phyloP scores from a whole-genome alignment of 1,140 invertebrate genomes.

The Drosophila rufa region DNA sequence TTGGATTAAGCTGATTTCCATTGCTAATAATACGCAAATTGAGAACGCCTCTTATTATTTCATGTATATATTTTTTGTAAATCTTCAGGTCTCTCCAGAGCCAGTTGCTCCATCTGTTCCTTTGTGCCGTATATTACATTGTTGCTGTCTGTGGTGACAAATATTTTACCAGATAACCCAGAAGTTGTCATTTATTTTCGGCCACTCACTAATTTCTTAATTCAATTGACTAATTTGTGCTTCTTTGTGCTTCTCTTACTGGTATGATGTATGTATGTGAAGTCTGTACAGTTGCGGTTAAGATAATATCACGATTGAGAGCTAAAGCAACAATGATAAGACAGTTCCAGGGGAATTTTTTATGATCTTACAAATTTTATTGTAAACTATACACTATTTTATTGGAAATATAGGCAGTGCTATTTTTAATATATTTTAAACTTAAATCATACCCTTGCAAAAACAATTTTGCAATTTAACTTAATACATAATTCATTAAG shows the following conservation, averaged over 20 bases:
- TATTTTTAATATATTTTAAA: too few relatives aligned
- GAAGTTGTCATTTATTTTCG: constrained; percentile 26
- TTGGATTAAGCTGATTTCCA: constrained; percentile 42
- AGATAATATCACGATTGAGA: not conserved
- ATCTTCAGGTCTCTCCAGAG: not conserved
- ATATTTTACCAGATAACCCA: constrained; percentile 27
- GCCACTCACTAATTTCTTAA: constrained; percentile 45
- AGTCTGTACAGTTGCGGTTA: not conserved
- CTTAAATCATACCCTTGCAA: too few relatives aligned
- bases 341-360: too few relatives aligned
- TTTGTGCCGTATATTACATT: constrained; percentile 26
- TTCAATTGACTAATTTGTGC: constrained; percentile 53
- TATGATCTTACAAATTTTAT: too few relatives aligned
- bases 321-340: too few relatives aligned
- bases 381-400: too few relatives aligned
- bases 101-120: not conserved
- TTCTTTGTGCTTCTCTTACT: constrained; percentile 25
- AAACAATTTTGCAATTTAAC: too few relatives aligned
- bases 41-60: constrained; percentile 17
- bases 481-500: too few relatives aligned
- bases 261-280: constrained; percentile 29
- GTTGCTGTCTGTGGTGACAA: constrained; percentile 13
- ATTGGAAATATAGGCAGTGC: too few relatives aligned
- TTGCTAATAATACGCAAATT: constrained; percentile 50
- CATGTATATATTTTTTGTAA: not conserved